These are phyloP conservation scores for Lophius americanus DNA, from an alignment of 2,797 vertebrate species.

Conservation along the genomic window DNA sequence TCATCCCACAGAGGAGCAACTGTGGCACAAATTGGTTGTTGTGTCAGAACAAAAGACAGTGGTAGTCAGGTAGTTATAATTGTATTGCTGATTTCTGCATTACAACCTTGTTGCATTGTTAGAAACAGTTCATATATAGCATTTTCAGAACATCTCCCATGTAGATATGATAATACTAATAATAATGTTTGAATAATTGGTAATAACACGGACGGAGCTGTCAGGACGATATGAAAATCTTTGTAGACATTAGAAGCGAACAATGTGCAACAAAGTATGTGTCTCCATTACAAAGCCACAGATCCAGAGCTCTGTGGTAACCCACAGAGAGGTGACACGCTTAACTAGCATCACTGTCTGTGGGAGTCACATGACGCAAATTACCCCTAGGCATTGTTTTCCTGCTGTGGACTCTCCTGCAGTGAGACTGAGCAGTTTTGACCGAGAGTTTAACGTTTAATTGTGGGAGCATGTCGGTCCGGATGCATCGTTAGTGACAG, in stretches of 20 bases:
- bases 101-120: no score
- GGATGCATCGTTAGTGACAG: conserved; percentile 40
- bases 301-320: conserved; percentile 20
- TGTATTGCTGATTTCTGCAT: no score
- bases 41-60: no score
- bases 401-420: conserved; percentile 16
- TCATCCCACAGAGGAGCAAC: no score
- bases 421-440: conserved; percentile 33
- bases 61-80: no score
- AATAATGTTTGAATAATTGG: conserved; percentile 49
- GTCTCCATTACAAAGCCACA: conserved; percentile 35
- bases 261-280: not conserved
- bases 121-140: no score
- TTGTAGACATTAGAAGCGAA: conserved; percentile 20
- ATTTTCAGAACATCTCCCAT: not conserved
- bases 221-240: conserved; percentile 22
- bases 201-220: conserved; percentile 28
- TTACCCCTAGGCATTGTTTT: conserved; percentile 28
- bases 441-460: conserved; percentile 57
- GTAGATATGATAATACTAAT: no score
- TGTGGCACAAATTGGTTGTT: no score
- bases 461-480: conserved; percentile 56
- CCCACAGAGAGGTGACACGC: conserved; percentile 41
- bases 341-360: conserved; percentile 52
- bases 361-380: conserved; percentile 14